phyloP scores from a whole-genome alignment of 2,113 vertebrate genomes.

The Panthera leo region DNA sequence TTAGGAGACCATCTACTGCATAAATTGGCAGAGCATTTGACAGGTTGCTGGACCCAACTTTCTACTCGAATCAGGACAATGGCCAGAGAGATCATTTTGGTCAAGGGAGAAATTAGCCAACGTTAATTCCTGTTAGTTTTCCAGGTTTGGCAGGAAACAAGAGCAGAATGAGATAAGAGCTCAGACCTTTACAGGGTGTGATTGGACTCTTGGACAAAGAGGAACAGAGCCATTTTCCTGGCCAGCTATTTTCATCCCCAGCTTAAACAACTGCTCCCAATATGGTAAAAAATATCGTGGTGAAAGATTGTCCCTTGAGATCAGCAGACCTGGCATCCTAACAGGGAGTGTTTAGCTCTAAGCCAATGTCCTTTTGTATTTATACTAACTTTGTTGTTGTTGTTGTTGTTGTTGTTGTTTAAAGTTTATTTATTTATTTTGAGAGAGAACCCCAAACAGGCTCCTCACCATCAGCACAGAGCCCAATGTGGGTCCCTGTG shows the following conservation, averaged over 20 bases:
- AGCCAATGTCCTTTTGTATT: neutral
- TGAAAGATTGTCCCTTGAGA: neutral
- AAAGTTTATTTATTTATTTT: too few relatives aligned
- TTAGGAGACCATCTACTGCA: neutral
- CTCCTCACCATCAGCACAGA: too few relatives aligned
- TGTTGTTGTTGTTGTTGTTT: neutral
- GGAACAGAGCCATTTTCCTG: slow-evolving; percentile 53
- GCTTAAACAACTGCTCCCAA: neutral
- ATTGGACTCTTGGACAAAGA: slow-evolving; percentile 56
- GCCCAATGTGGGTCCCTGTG: too few relatives aligned
- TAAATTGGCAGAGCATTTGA: neutral
- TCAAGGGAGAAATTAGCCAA: slow-evolving; percentile 35
- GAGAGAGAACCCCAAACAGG: too few relatives aligned
- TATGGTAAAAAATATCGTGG: neutral
- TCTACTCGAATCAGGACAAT: neutral
- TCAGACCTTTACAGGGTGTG: slow-evolving; percentile 40
- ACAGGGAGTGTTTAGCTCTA: neutral
- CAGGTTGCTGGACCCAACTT: neutral
- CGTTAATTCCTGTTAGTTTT: slow-evolving; percentile 51
- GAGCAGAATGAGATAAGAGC: slow-evolving; percentile 50
- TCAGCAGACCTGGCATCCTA: neutral
- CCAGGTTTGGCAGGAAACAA: slow-evolving; percentile 65
- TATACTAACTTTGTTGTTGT: neutral
- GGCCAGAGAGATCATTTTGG: slow-evolving; percentile 17
- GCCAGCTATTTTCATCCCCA: slow-evolving; percentile 59